Conservation (phyloP, 2,797 vertebrate species). For the Aselliscus stoliczkanus region DNA sequence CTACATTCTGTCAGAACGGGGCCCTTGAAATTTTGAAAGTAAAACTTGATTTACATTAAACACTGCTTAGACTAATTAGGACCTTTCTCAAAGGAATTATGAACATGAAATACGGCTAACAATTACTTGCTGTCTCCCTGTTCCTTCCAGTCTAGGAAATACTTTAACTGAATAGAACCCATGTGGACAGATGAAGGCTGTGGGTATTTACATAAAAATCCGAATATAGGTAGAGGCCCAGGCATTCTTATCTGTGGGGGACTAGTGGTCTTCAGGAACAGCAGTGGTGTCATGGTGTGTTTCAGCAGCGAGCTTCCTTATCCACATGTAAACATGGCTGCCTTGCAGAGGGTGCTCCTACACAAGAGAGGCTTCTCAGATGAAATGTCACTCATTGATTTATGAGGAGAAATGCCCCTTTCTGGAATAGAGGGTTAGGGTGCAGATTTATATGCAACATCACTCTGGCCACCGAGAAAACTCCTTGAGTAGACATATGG, state of each 20-base stretch:
- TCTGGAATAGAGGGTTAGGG: not conserved
- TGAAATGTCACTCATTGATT: not conserved
- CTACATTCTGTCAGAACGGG: slow-evolving; percentile 67
- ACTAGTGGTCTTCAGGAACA: not conserved
- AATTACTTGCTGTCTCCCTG: slow-evolving; percentile 48
- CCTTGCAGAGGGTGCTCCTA: not conserved
- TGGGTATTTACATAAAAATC: not conserved
- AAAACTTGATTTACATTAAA: slow-evolving; percentile 76
- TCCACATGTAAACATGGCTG: not conserved
- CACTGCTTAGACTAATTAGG: slow-evolving; percentile 72
- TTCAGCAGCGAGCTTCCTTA: not conserved
- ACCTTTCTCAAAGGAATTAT: slow-evolving; percentile 58
- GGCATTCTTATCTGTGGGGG: not conserved
- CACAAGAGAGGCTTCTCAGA: not conserved
- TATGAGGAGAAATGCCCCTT: not conserved
- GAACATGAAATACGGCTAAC: slow-evolving; percentile 57
- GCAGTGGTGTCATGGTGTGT: not conserved
- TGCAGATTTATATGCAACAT: not conserved
- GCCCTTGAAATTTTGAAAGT: slow-evolving; percentile 72
- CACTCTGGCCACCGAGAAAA: not conserved
- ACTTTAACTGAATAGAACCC: not conserved
- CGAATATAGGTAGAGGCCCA: not conserved
- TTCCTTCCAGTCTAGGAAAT: not conserved
- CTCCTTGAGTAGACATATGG: not conserved
- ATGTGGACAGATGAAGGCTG: not conserved